phyloP scores from a whole-genome alignment of 1,140 invertebrate species.

The Drosophila jambulina region DNA sequence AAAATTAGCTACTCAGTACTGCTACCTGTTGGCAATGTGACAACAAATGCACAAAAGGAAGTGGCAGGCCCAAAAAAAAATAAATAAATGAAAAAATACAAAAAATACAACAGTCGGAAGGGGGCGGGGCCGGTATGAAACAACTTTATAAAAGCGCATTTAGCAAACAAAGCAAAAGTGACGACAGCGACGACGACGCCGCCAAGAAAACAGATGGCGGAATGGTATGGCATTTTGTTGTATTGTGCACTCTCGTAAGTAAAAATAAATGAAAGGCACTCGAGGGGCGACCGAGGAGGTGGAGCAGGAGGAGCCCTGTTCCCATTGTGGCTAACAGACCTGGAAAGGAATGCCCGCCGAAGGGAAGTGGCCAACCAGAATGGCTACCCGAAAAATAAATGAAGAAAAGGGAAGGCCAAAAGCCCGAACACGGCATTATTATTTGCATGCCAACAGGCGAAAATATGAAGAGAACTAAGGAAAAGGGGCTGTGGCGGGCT shows the following conservation, averaged over 20 bases:
- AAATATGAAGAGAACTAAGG: background rate
- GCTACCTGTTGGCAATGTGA: constrained; percentile 68
- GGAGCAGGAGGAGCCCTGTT: constrained; percentile 28
- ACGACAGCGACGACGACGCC: constrained; percentile 29
- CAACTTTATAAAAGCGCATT: constrained; percentile 77
- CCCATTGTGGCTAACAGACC: constrained; percentile 60
- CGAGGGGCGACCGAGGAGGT: background rate
- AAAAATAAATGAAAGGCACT: constrained; percentile 30
- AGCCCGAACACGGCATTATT: constrained; percentile 13
- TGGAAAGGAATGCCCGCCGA: constrained; percentile 64
- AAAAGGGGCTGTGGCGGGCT: background rate
- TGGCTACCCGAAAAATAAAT: constrained; percentile 24
- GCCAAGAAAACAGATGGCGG: constrained; percentile 72
- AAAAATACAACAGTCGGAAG: constrained; percentile 14
- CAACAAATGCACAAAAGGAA: constrained; percentile 72
- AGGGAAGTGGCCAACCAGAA: constrained; percentile 59
- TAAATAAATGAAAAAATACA: constrained; percentile 8
- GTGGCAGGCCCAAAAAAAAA: constrained; percentile 55
- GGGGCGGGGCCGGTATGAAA: constrained; percentile 30
- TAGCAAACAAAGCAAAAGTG: constrained; percentile 77
- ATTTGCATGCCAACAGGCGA: constrained; percentile 50
- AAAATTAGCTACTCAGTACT: constrained; percentile 29
- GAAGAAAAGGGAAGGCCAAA: constrained; percentile 12
- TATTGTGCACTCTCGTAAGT: constrained; percentile 54
- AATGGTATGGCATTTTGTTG: constrained; percentile 71